Evolutionary conservation across 2,113 vertebrate species (phyloP).

Genomic region (Capra hircus): DNA sequence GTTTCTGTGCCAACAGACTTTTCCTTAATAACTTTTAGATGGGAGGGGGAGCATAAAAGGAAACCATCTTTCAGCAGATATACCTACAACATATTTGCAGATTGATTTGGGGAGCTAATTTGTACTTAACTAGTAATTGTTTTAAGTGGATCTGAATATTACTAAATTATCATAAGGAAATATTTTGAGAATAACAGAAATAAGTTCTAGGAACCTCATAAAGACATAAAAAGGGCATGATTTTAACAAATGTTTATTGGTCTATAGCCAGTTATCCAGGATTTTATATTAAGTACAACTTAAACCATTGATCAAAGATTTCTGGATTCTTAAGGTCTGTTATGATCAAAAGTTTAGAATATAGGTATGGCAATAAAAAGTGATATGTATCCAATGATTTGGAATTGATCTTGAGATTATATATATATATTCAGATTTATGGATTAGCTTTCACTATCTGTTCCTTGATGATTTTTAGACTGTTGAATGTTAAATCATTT

Average conservation of each 20-base stretch:
- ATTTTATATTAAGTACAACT: constrained; percentile 19
- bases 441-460: neutral
- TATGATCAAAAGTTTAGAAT: neutral
- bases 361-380: neutral
- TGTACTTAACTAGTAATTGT: constrained; percentile 62
- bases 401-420: neutral
- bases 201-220: constrained; percentile 33
- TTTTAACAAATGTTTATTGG: constrained; percentile 4
- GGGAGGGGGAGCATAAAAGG: constrained; percentile 53
- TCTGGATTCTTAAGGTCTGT: neutral
- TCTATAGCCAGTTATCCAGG: neutral
- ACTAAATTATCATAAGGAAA: constrained; percentile 48
- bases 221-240: neutral
- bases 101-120: constrained; percentile 61
- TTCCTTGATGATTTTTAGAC: neutral
- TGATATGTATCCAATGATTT: neutral
- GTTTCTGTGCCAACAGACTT: constrained; percentile 68
- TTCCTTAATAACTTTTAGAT: constrained; percentile 68
- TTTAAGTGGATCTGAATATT: constrained; percentile 51
- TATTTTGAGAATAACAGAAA: constrained; percentile 54
- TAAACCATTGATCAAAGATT: neutral
- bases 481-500: neutral
- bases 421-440: neutral
- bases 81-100: constrained; percentile 39
- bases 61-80: constrained; percentile 55